Conservation (phyloP, 2,888 invertebrate species). For the Callinectes sapidus region DNA sequence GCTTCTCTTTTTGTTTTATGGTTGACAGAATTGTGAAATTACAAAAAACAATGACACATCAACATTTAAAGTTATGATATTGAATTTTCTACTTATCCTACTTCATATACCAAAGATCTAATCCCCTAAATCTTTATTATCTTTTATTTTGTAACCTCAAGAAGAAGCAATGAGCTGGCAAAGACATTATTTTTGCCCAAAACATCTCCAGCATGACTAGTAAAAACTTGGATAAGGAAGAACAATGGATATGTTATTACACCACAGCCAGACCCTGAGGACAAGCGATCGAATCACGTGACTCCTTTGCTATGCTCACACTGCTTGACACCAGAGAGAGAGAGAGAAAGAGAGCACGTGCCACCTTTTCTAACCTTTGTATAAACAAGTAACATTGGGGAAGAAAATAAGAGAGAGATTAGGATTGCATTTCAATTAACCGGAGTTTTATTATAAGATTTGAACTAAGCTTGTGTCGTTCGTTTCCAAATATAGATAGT, state of each 20-base stretch:
- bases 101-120: background rate
- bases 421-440: no score
- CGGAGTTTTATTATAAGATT: no score
- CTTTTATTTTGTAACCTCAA: background rate
- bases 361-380: no score
- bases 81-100: background rate
- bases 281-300: background rate
- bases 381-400: no score
- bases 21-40: background rate
- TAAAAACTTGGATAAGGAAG: background rate
- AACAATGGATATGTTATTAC: background rate
- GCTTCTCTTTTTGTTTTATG: background rate
- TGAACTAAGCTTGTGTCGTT: no score
- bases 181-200: background rate
- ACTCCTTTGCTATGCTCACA: background rate
- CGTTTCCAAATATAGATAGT: no score
- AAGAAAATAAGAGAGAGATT: background rate
- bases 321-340: background rate
- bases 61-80: background rate
- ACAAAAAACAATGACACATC: background rate
- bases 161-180: background rate
- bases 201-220: background rate
- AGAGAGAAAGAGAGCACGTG: background rate
- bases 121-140: background rate
- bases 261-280: background rate